Evolutionary conservation across 2,888 invertebrate genomes (phyloP), one percentile per base, ranked within the genome.

Genomic region (Tachina grossa): DNA sequence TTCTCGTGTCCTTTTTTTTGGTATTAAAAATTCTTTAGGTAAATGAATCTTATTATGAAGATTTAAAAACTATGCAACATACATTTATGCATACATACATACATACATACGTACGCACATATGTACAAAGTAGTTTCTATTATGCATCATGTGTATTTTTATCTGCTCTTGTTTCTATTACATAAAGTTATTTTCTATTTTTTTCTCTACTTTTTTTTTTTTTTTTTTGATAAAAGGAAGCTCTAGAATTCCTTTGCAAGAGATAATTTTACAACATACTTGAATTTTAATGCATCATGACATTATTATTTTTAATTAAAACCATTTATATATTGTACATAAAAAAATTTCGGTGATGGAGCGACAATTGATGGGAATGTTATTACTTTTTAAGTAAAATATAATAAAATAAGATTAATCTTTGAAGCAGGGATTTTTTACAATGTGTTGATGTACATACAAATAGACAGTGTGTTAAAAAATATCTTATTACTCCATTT

Each of bases 41-140:
- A 84, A 84, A 75, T 84, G 75, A 79, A 84, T 80, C 84, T 79
- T 79, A 71, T 84, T 79, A 78, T 74, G 63, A 75, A 74, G 74
- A 79, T 75, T 79, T 65, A 71, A 80, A 75, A 74, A 68, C 13
- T 61, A 47, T 66, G 31, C 39, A 71, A 71, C 43, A 71, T n/a
- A 1, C 2, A 69, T 51, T 19, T 51, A 57, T n/a, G 1, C 8
- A 53, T 41, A 69, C 45, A 13, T 9, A 63, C 10, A 19, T 16
- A 11, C 9, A 9, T 51, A 69, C 45, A 19, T 9, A 63, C 1
- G 4, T 31, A 22, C 14, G 16, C 9, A 43, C 1, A 11, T 14
- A 14, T 22, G 14, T 31, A 51, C 16, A 13, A 16, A 45, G 19
- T 45, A 63, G 43, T 63, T 19, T 4, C n/a, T n/a, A 49, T 14